These are phyloP conservation scores for Hippocampus zosterae DNA, from an alignment of 2,113 vertebrate species.

Conservation along the genomic window DNA sequence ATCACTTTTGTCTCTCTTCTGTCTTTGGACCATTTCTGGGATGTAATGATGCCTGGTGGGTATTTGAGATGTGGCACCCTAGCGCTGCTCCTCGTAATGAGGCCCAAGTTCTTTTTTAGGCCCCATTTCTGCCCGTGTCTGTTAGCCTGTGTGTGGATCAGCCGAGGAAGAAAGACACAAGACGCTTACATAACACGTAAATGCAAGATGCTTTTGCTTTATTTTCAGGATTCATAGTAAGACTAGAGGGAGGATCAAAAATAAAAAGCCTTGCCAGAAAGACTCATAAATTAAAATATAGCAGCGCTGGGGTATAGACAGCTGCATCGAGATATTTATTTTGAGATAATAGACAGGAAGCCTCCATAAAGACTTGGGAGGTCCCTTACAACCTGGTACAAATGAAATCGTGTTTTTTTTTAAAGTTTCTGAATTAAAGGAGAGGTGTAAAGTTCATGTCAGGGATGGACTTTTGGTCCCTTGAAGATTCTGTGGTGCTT, in stretches of 20 bases:
- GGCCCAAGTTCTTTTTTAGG: conserved; percentile 53
- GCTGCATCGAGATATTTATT: conserved; percentile 11
- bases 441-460: conserved; percentile 41
- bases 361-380: conserved; percentile 17
- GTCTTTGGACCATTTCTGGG: conserved; percentile 56
- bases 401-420: conserved; percentile 34
- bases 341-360: conserved; percentile 14
- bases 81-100: conserved; percentile 51
- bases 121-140: conserved; percentile 15
- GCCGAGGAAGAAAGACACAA: conserved; percentile 19
- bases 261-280: conserved; percentile 16
- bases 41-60: conserved; percentile 68
- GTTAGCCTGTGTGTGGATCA: conserved; percentile 22
- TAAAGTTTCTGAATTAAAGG: conserved; percentile 30
- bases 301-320: conserved; percentile 9
- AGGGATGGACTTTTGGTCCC: conserved; percentile 34
- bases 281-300: conserved; percentile 12
- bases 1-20: conserved; percentile 57
- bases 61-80: conserved; percentile 56
- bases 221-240: conserved; percentile 13
- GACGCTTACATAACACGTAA: conserved; percentile 31
- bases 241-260: conserved; percentile 21
- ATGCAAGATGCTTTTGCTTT: conserved; percentile 3
- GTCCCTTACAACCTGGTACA: conserved; percentile 29
- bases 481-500: conserved; percentile 42